Conservation (phyloP, 2,113 vertebrate species). For the Syngnathoides biaculeatus region DNA sequence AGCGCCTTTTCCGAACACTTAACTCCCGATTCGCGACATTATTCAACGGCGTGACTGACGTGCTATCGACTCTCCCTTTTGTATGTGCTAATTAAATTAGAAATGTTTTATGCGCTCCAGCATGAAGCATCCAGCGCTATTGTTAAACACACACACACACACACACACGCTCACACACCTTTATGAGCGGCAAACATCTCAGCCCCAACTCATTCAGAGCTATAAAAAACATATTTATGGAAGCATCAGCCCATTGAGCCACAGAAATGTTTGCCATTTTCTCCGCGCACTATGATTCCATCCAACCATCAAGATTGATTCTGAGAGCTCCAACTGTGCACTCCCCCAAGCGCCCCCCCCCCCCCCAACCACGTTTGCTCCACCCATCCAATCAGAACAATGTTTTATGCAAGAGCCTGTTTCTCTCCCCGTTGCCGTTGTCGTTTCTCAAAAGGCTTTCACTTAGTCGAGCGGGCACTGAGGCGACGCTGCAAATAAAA, state of each 20-base stretch:
- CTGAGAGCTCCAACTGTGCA: constrained; percentile 68
- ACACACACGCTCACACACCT: constrained; percentile 32
- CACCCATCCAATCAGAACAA: constrained; percentile 66
- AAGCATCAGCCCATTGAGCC: constrained; percentile 71
- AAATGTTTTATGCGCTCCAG: constrained; percentile 58
- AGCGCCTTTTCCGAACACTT: constrained; percentile 33
- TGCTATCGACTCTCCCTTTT: constrained; percentile 62
- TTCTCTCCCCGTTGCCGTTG: constrained; percentile 21
- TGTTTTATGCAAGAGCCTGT: constrained; percentile 70
- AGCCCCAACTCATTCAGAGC: constrained; percentile 57
- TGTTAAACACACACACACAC: constrained; percentile 26
- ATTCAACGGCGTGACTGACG: constrained; percentile 48
- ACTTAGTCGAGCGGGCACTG: constrained; percentile 26
- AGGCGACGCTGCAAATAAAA: not conserved
- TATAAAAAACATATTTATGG: constrained; percentile 79
- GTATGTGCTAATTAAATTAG: constrained; percentile 71
- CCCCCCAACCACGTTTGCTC: not conserved
- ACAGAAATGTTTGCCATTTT: constrained; percentile 74
- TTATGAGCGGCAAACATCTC: constrained; percentile 67
- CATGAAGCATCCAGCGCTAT: constrained; percentile 49
- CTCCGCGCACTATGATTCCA: constrained; percentile 70
- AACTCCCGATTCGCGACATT: constrained; percentile 39
- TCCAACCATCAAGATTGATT: constrained; percentile 73
- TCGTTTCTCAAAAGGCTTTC: constrained; percentile 60
- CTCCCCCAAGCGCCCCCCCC: constrained; percentile 12